phyloP scores from a whole-genome alignment of 2,113 vertebrate species.

The Australoheros scitulus region DNA sequence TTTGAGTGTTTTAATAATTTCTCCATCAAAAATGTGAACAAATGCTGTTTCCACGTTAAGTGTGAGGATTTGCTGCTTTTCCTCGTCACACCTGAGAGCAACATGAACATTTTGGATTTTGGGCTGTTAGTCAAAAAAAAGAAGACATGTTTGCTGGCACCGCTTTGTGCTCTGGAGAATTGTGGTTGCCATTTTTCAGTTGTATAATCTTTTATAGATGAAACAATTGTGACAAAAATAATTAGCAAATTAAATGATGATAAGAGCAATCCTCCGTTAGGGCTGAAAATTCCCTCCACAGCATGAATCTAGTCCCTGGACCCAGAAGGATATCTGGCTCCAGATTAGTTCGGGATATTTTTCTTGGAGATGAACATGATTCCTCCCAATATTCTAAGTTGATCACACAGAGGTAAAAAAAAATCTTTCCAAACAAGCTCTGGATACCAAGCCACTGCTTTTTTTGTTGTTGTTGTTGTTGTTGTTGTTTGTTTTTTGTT shows the following conservation, averaged over 20 bases:
- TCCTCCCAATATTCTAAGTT: not conserved
- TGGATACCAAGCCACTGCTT: too few relatives aligned
- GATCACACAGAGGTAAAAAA: not conserved
- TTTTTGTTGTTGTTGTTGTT: too few relatives aligned
- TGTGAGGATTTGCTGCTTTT: not conserved
- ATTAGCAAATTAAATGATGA: not conserved
- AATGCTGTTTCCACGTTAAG: not conserved
- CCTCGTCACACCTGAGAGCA: not conserved
- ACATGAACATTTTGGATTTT: constrained; percentile 1
- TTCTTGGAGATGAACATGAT: not conserved
- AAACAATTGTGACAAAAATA: not conserved
- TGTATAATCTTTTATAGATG: not conserved
- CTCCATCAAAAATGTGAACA: not conserved
- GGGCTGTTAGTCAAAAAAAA: not conserved
- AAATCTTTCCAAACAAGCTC: too few relatives aligned
- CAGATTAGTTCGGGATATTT: not conserved
- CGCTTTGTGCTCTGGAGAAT: not conserved
- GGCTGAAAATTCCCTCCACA: not conserved
- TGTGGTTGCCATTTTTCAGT: not conserved
- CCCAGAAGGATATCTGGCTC: not conserved
- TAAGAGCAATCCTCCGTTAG: not conserved
- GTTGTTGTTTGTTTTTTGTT: too few relatives aligned
- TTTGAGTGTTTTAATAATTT: not conserved
- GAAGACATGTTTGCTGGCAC: not conserved
- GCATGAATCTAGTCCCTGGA: not conserved